Conservation (phyloP, 1,140 invertebrate species). For the Lepeophtheirus salmonis region DNA sequence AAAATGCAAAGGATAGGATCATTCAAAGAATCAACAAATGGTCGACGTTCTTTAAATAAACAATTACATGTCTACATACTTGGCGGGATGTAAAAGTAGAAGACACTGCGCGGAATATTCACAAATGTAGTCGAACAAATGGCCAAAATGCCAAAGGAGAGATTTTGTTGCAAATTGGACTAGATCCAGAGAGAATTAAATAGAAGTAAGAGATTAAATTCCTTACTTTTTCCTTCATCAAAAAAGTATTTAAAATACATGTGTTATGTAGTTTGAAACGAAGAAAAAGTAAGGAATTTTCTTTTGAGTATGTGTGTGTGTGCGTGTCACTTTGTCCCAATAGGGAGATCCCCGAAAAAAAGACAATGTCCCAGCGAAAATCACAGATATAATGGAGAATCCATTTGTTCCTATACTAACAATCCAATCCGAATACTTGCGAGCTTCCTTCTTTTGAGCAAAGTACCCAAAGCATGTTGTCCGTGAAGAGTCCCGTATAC, state of each 20-base stretch:
- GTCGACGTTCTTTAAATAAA: background rate
- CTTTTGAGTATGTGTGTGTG: too few relatives aligned
- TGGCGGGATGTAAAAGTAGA: background rate
- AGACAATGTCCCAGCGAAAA: background rate
- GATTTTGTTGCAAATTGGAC: background rate
- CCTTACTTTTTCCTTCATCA: background rate
- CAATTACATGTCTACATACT: background rate
- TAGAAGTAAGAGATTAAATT: background rate
- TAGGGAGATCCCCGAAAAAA: background rate
- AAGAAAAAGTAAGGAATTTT: background rate
- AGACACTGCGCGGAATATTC: background rate
- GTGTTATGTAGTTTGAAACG: background rate
- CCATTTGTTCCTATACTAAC: background rate
- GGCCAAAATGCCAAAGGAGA: background rate
- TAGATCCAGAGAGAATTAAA: too few relatives aligned
- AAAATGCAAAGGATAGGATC: too few relatives aligned
- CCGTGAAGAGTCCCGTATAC: background rate
- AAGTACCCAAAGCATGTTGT: background rate
- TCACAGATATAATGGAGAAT: too few relatives aligned
- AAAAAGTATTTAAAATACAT: background rate
- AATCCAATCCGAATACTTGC: background rate
- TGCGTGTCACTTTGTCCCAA: background rate
- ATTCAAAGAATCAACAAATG: too few relatives aligned
- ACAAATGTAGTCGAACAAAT: background rate
- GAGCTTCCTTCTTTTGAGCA: background rate